These are phyloP conservation scores for Hedya salicella DNA, from an alignment of 2,888 invertebrate genomes.

Conservation along the genomic window DNA sequence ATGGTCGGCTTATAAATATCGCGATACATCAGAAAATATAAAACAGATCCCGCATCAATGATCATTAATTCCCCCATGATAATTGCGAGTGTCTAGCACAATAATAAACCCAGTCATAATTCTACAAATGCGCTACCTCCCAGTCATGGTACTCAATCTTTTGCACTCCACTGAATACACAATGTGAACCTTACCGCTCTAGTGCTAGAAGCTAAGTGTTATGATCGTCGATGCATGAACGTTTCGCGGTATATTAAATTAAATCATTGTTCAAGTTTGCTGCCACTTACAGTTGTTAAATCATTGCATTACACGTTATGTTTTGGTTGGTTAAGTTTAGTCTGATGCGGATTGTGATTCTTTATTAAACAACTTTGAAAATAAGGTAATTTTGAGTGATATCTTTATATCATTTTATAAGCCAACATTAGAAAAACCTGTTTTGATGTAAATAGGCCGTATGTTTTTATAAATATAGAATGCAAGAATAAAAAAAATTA, in stretches of 20 bases:
- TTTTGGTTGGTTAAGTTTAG: neutral
- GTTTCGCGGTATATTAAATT: conserved; percentile 8
- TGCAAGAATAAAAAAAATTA: too few species aligned
- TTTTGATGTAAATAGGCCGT: too few species aligned
- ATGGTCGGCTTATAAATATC: too few species aligned
- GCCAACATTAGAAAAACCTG: too few species aligned
- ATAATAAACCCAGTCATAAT: conserved; percentile 17
- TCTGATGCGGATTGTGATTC: conserved; percentile 5
- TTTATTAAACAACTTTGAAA: neutral
- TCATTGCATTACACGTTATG: conserved; percentile 21
- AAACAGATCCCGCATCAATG: neutral
- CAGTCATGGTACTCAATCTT: conserved; percentile 19
- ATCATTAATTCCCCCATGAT: neutral
- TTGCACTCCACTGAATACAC: neutral
- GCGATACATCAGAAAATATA: neutral
- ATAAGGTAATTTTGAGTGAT: too few species aligned
- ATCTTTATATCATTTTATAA: too few species aligned
- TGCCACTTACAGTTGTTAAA: conserved; percentile 24
- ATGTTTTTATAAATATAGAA: too few species aligned
- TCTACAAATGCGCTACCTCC: conserved; percentile 6
- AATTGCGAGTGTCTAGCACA: conserved; percentile 9
- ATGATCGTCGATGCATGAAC: conserved; percentile 13
- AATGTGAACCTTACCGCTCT: conserved; percentile 4
- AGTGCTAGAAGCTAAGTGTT: neutral
- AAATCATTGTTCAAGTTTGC: conserved; percentile 9